These are phyloP conservation scores for Cephus nigrinus DNA, from an alignment of 2,888 invertebrate genomes.

Conservation along the genomic window DNA sequence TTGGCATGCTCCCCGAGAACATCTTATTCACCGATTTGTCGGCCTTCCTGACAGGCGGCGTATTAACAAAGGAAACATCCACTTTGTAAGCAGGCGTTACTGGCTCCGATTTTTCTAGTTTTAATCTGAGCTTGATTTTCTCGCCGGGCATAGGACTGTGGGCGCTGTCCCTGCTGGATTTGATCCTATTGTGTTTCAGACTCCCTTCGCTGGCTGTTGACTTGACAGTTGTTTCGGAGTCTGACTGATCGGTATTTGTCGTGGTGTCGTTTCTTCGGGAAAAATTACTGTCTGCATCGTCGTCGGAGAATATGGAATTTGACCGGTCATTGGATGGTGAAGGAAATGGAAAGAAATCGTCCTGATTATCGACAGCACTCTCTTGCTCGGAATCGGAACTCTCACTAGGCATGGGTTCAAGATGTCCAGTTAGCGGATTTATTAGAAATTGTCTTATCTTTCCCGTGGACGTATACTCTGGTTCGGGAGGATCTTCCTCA, in stretches of 20 bases:
- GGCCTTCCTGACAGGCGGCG: constrained; percentile 62
- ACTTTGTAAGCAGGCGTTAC: constrained; percentile 84
- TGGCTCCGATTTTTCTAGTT: constrained; percentile 86
- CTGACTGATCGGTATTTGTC: constrained; percentile 70
- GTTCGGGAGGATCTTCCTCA: constrained; percentile 67
- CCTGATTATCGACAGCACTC: constrained; percentile 63
- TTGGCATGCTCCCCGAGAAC: constrained; percentile 63
- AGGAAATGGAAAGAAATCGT: constrained; percentile 67
- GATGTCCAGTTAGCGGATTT: constrained; percentile 88
- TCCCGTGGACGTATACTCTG: constrained; percentile 71
- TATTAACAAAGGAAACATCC: constrained; percentile 79
- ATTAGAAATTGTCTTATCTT: constrained; percentile 85
- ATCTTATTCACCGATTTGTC: constrained; percentile 67
- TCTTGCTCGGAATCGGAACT: constrained; percentile 73
- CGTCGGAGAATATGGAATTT: constrained; percentile 71
- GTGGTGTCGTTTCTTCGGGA: constrained; percentile 68
- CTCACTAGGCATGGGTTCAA: constrained; percentile 82
- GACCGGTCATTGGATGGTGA: constrained; percentile 68
- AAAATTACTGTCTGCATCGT: constrained; percentile 71
- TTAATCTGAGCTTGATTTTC: constrained; percentile 84
- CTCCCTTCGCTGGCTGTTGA: constrained; percentile 72
- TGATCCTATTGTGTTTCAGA: constrained; percentile 64
- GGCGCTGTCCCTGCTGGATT: constrained; percentile 58
- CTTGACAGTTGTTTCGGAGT: constrained; percentile 70
- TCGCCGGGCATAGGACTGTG: constrained; percentile 70